phyloP scores from a whole-genome alignment of 2,888 invertebrate species.

The Cordilura impudica region DNA sequence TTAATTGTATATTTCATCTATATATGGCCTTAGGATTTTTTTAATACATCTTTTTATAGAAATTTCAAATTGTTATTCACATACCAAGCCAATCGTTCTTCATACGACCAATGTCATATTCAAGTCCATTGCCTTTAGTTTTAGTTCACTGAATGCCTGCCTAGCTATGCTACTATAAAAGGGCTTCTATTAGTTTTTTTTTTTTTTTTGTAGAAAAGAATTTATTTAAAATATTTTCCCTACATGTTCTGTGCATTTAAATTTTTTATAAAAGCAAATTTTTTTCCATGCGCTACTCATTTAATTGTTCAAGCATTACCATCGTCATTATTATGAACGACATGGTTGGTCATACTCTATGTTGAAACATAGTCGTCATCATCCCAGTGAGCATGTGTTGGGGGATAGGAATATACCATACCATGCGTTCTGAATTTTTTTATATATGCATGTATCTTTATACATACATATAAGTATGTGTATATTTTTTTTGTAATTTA shows the following conservation, averaged over 20 bases:
- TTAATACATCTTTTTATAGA: no score
- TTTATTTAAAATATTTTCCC: not conserved
- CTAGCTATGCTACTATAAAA: constrained; percentile 16
- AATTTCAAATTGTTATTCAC: no score
- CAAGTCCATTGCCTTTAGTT: no score
- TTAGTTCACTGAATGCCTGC: no score
- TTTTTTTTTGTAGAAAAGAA: constrained; percentile 18
- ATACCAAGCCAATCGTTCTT: no score
- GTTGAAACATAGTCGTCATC: not conserved
- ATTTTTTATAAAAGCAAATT: not conserved
- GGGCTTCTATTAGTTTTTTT: constrained; percentile 43
- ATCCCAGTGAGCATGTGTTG: not conserved
- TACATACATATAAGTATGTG: no score
- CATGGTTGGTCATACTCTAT: not conserved
- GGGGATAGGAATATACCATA: not conserved
- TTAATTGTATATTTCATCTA: no score
- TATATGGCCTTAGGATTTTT: no score
- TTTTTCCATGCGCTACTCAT: constrained; percentile 41
- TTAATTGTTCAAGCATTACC: constrained; percentile 57
- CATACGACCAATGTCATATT: no score
- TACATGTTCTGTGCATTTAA: not conserved
- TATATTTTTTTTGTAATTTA: constrained; percentile 47
- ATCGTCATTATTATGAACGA: constrained; percentile 23
- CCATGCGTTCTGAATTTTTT: constrained; percentile 29
- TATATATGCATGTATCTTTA: no score